Evolutionary conservation across 2,113 vertebrate species (phyloP).

Genomic region (Apodemus sylvaticus): DNA sequence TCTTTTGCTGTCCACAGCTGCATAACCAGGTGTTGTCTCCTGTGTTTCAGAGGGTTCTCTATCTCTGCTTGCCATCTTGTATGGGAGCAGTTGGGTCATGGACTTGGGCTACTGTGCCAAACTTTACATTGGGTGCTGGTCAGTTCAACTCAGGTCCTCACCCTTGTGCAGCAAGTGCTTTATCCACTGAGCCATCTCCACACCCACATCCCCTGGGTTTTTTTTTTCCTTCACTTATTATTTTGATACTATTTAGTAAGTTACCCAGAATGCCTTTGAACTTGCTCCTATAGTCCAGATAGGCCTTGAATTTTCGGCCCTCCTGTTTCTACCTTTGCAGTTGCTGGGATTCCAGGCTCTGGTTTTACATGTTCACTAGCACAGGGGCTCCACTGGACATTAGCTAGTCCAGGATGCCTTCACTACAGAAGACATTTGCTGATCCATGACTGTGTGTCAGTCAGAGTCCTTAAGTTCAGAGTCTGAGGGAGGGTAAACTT

Average conservation of each 20-base stretch:
- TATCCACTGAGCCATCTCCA: background rate
- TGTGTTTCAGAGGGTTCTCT: background rate
- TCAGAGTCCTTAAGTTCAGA: constrained; percentile 67
- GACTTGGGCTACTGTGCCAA: background rate
- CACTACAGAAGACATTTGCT: background rate
- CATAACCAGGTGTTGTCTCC: background rate
- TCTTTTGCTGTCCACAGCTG: background rate
- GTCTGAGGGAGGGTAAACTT: constrained; percentile 47
- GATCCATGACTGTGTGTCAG: constrained; percentile 20
- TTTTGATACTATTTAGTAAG: background rate
- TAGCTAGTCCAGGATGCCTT: background rate
- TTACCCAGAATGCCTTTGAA: background rate
- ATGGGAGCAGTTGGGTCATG: no score
- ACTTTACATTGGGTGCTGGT: background rate
- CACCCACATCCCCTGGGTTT: background rate
- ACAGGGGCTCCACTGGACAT: background rate
- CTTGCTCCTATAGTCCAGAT: background rate
- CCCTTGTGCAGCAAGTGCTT: background rate
- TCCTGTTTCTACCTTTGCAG: background rate
- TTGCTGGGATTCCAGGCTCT: background rate
- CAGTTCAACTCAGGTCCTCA: background rate
- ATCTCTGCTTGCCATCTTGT: no score
- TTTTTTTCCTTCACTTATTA: background rate
- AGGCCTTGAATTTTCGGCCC: background rate
- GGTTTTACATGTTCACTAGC: background rate